These are phyloP conservation scores for Microplitis demolitor DNA, from an alignment of 1,140 invertebrate species.

Conservation along the genomic window DNA sequence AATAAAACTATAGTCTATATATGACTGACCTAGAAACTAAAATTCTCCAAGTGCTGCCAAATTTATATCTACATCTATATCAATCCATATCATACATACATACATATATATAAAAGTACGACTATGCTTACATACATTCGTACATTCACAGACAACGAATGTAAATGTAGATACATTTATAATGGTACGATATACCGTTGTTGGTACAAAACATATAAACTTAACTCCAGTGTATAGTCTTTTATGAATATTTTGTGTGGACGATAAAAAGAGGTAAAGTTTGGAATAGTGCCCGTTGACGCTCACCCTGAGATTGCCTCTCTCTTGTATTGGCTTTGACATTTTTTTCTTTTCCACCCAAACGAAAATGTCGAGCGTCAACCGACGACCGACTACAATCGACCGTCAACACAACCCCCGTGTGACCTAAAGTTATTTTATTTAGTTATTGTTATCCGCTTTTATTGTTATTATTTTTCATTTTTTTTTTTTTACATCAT, in stretches of 20 bases:
- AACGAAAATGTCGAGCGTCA: too few relatives aligned
- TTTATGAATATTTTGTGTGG: slow-evolving; percentile 27
- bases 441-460: too few relatives aligned
- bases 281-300: slow-evolving; percentile 23
- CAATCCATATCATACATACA: too few relatives aligned
- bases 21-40: slow-evolving; percentile 21
- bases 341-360: background rate
- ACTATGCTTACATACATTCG: background rate
- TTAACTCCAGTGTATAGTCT: slow-evolving; percentile 1
- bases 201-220: slow-evolving; percentile 12
- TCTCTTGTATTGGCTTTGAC: background rate
- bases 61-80: slow-evolving; percentile 11
- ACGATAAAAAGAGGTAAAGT: slow-evolving; percentile 20
- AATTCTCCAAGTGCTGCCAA: slow-evolving; percentile 15
- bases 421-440: too few relatives aligned
- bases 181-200: slow-evolving; percentile 13
- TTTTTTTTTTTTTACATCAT: too few relatives aligned
- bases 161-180: slow-evolving; percentile 17
- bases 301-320: background rate
- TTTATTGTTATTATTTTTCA: too few relatives aligned
- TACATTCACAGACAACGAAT: background rate
- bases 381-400: too few relatives aligned
- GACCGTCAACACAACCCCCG: too few relatives aligned
- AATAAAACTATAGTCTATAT: background rate
- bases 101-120: too few relatives aligned